These are phyloP conservation scores for Phocides pigmalion DNA, from an alignment of 1,140 invertebrate genomes.

Conservation along the genomic window DNA sequence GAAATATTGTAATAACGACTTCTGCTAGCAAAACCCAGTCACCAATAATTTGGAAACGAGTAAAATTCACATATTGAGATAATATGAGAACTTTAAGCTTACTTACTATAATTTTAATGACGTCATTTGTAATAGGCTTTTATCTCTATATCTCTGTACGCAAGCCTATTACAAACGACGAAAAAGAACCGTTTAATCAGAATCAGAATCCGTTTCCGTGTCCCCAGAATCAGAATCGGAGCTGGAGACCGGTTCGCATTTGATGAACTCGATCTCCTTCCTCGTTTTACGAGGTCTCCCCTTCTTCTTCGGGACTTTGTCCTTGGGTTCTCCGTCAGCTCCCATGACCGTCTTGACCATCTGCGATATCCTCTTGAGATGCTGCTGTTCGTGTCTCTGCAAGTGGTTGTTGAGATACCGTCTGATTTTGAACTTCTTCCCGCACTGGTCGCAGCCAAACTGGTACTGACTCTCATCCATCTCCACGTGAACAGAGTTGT, in stretches of 20 bases:
- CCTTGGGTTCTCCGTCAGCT: constrained; percentile 44
- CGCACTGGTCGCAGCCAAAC: constrained; percentile 69
- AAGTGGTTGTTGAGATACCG: constrained; percentile 72
- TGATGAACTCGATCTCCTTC: constrained; percentile 75
- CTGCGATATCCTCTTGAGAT: constrained; percentile 72
- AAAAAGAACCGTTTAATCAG: constrained; percentile 20
- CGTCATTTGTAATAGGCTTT: not conserved
- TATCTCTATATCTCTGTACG: not conserved
- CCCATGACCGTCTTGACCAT: constrained; percentile 75
- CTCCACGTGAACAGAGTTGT: constrained; percentile 72
- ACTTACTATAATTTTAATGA: not conserved
- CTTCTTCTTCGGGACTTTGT: constrained; percentile 43
- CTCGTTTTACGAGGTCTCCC: constrained; percentile 51
- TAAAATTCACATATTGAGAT: not conserved
- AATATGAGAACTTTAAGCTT: not conserved
- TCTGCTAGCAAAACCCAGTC: too few relatives aligned
- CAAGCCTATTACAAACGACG: not conserved
- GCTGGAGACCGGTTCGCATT: constrained; percentile 69
- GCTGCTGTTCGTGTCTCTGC: constrained; percentile 73
- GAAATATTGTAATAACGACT: too few relatives aligned
- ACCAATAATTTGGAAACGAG: too few relatives aligned
- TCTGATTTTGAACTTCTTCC: constrained; percentile 74
- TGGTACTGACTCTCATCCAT: constrained; percentile 66
- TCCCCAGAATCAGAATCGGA: constrained; percentile 25
- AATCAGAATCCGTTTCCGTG: constrained; percentile 42